Evolutionary conservation across 2,113 vertebrate genomes (phyloP).

Genomic region (Peromyscus polionotus): DNA sequence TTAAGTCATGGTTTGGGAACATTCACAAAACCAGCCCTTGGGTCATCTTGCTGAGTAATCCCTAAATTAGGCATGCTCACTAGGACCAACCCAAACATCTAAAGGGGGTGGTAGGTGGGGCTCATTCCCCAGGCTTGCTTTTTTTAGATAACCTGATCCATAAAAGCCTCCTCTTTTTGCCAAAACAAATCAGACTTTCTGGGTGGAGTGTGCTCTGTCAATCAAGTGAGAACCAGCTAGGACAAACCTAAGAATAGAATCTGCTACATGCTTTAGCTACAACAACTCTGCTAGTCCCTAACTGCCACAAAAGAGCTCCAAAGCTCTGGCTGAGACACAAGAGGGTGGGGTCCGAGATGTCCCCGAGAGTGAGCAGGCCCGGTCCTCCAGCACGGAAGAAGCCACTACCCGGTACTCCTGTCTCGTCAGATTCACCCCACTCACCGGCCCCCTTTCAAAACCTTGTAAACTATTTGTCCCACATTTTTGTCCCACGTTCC

Average conservation of each 20-base stretch:
- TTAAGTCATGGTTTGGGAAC: slow-evolving; percentile 53
- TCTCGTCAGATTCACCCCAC: neutral
- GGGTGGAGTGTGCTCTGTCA: slow-evolving; percentile 69
- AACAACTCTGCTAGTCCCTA: slow-evolving; percentile 49
- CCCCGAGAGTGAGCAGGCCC: neutral
- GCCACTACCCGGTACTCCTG: neutral
- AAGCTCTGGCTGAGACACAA: slow-evolving; percentile 24
- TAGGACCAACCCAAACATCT: slow-evolving; percentile 40
- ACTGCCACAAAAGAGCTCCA: slow-evolving; percentile 59
- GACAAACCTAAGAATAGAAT: slow-evolving; percentile 77
- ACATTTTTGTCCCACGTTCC: slow-evolving; percentile 30
- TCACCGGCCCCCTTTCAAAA: neutral
- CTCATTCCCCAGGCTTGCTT: slow-evolving; percentile 54
- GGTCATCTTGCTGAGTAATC: slow-evolving; percentile 59
- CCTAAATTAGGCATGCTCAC: slow-evolving; percentile 52
- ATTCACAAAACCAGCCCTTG: slow-evolving; percentile 60
- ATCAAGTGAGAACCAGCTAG: slow-evolving; percentile 61
- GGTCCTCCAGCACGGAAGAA: neutral
- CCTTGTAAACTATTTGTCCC: slow-evolving; percentile 34
- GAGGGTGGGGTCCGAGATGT: slow-evolving; percentile 49
- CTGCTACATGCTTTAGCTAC: slow-evolving; percentile 60
- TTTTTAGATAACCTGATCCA: slow-evolving; percentile 68
- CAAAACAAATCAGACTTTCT: slow-evolving; percentile 77
- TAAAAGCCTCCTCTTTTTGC: slow-evolving; percentile 62
- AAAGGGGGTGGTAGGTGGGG: neutral